Evolutionary conservation across 2,113 vertebrate genomes (phyloP).

Genomic region (Ia io): DNA sequence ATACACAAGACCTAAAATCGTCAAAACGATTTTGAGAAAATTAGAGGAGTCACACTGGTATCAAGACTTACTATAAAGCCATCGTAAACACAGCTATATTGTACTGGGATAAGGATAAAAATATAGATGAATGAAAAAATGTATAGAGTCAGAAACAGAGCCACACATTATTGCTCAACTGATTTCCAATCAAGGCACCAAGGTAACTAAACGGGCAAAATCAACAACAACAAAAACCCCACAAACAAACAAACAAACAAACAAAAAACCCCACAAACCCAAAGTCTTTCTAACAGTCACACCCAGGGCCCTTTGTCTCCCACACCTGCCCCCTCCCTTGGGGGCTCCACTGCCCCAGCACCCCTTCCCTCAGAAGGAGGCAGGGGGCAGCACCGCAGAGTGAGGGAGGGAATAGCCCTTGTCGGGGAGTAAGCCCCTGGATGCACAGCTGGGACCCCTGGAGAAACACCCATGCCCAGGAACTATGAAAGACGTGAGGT

Average conservation of each 20-base stretch:
- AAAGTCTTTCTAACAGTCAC: not conserved
- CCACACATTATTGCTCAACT: not conserved
- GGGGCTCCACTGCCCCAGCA: not conserved
- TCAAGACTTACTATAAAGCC: not conserved
- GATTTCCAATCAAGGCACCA: not conserved
- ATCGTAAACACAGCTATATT: not conserved
- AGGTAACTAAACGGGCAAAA: not conserved
- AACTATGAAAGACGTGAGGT: fast-evolving
- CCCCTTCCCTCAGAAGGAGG: not conserved
- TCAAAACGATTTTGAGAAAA: not conserved
- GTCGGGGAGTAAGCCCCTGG: not conserved
- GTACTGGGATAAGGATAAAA: not conserved
- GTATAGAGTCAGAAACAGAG: not conserved
- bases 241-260: not conserved
- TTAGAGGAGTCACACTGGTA: not conserved
- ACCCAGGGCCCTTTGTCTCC: not conserved
- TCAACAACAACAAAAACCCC: no score
- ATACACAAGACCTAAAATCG: not conserved
- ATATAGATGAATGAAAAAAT: not conserved
- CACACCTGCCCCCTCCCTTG: fast-evolving
- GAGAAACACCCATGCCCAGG: not conserved
- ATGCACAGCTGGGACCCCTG: not conserved
- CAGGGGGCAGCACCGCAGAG: no score
- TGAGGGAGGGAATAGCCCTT: not conserved
- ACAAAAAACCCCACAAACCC: not conserved